Percentiles rank a stretch among this genome's conserved stretches.
phyloP scores from a whole-genome alignment of 2,113 vertebrate species.

The Lanius ludovicianus region DNA sequence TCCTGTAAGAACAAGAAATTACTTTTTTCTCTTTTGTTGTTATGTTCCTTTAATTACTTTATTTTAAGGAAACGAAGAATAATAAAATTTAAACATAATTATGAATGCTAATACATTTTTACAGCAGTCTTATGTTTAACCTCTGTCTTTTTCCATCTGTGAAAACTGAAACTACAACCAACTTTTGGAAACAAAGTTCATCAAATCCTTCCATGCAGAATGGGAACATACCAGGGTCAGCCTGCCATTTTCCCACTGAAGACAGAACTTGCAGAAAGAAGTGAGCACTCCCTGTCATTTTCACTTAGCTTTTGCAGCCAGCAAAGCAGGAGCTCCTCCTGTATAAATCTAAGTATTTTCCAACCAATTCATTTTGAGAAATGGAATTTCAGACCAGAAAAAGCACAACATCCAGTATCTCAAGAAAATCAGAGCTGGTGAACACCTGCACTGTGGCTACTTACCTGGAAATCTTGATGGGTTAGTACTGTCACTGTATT shows the following conservation, averaged over 20 bases:
- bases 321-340: not conserved
- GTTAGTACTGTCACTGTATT: not conserved
- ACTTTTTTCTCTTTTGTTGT: not conserved
- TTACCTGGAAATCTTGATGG: not conserved
- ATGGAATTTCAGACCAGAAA: not conserved
- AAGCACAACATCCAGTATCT: not conserved
- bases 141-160: not conserved
- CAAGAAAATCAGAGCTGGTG: not conserved
- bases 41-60: not conserved
- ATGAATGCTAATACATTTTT: not conserved
- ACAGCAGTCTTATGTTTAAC: not conserved
- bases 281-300: not conserved
- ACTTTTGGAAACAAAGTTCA: not conserved
- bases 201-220: not conserved
- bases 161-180: not conserved
- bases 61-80: not conserved
- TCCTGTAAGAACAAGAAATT: not conserved
- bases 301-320: not conserved
- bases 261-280: not conserved
- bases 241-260: not conserved
- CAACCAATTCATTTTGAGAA: not conserved
- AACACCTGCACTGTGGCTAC: not conserved
- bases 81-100: not conserved
- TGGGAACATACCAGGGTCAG: not conserved
- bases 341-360: not conserved